phyloP scores from a whole-genome alignment of 2,113 vertebrate species.

The Amblyopsis rosae region DNA sequence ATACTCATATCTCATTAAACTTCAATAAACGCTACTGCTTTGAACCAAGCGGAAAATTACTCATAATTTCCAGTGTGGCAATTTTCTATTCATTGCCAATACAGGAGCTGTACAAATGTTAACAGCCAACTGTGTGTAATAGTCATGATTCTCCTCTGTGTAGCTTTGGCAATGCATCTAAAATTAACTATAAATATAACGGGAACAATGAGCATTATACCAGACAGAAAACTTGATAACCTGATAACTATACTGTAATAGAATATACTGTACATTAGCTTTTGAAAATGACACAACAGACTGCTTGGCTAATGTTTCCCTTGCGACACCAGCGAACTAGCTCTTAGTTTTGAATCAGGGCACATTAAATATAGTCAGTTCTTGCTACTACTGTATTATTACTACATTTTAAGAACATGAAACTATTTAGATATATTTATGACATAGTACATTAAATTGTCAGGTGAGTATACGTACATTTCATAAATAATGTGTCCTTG shows the following conservation, averaged over 20 bases:
- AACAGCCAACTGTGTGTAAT: not conserved
- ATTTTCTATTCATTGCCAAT: not conserved
- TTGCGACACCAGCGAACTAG: not conserved
- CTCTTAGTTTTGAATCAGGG: not conserved
- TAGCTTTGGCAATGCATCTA: not conserved
- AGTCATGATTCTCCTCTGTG: not conserved
- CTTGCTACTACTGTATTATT: too few relatives aligned
- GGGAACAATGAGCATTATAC: too few relatives aligned
- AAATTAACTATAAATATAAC: too few relatives aligned
- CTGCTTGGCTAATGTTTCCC: not conserved
- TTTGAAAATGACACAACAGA: not conserved
- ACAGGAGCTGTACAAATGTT: not conserved
- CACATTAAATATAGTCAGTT: too few relatives aligned
- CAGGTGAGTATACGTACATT: not conserved
- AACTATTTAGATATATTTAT: too few relatives aligned
- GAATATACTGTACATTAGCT: conserved; percentile 13
- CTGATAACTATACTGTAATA: too few relatives aligned
- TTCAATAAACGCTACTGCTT: not conserved
- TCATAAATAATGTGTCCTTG: not conserved
- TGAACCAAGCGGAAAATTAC: not conserved
- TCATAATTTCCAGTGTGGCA: not conserved
- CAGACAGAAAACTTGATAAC: too few relatives aligned
- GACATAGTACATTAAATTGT: not conserved
- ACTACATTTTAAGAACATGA: too few relatives aligned
- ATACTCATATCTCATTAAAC: too few relatives aligned